Evolutionary conservation across 2,113 vertebrate species (phyloP), one percentile per base, ranked within the genome.

Genomic region (Poicephalus gulielmi): DNA sequence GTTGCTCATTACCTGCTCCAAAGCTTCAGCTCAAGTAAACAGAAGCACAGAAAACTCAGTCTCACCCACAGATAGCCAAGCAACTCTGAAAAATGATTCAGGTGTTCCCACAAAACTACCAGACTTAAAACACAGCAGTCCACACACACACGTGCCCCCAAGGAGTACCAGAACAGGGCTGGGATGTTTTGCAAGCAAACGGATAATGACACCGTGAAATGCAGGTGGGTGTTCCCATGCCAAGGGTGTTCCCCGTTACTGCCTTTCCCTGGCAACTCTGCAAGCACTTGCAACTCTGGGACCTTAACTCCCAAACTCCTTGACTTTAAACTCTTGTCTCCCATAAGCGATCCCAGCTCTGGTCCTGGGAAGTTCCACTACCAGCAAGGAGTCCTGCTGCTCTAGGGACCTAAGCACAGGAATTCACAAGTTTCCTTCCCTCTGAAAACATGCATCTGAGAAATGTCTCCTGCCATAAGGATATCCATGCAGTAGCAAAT

Each of bases 191-290:
- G 53, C 69, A 75, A 68, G 46, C 8, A 64, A 90, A 77, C 2
- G 0, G 2, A 23, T 27, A 25, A 20, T 7, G 4, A 18, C 35
- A 63, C 14, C 1, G 0, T 46, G 41, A 77, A 0, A 0, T 9
- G 37, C 28, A 69, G 44, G 18, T 25, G 25, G 13, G 17, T 62
- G 22, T 25, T 6, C 10, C 39, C 14, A 2, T 28, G 47, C 33
- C 57, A 57, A 50, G 49, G 35, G 13, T 20, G 23, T 50, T 66
- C 73, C 46, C 37, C 71, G 0, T 30, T 33, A 8, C 41, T 79
- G 53, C 35, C 62, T 37, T 62, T 31, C 24, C 60, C 33, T 10
- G 10, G 13, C 35, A 82, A 44, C 17, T 71, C n/a, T 49, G 28
- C 31, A 44, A 66, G 18, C 30, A 13, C 47, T 86, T 13, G 50